Conservation (phyloP, 2,888 invertebrate species). For the Papilio elwesi region DNA sequence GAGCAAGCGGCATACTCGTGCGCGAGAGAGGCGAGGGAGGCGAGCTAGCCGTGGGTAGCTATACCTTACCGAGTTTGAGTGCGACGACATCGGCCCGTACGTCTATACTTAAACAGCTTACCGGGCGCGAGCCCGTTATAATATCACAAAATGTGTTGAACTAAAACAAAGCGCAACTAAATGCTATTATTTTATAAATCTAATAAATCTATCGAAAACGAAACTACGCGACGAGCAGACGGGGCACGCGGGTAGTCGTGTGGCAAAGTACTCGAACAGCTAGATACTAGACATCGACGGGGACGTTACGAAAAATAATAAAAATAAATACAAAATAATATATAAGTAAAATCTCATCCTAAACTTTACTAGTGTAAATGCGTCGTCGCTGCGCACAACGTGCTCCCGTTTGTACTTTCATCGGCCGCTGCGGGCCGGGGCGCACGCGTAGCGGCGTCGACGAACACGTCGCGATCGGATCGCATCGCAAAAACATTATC, state of each 20-base stretch:
- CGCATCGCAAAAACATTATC: slow-evolving; percentile 29
- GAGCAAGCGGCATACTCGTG: no score
- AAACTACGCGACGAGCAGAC: slow-evolving; percentile 61
- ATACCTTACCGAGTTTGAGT: background rate
- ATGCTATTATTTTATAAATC: slow-evolving; percentile 65
- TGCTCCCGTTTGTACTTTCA: slow-evolving; percentile 52
- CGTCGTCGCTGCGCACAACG: slow-evolving; percentile 42
- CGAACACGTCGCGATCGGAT: background rate
- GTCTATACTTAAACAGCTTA: slow-evolving; percentile 66
- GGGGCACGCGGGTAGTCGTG: background rate
- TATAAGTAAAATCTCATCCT: slow-evolving; percentile 39
- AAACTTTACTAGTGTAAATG: slow-evolving; percentile 47
- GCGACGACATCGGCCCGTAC: slow-evolving; percentile 47
- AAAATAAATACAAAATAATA: slow-evolving; percentile 43
- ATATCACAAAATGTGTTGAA: slow-evolving; percentile 80
- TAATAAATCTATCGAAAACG: slow-evolving; percentile 65
- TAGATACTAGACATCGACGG: slow-evolving; percentile 3
- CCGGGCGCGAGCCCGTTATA: slow-evolving; percentile 75
- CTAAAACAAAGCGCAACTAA: slow-evolving; percentile 72
- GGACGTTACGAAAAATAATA: slow-evolving; percentile 44
- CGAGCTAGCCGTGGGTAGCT: no score
- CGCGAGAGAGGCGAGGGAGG: no score
- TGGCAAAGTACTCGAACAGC: background rate
- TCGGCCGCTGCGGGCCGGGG: slow-evolving; percentile 1
- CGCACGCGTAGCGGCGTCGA: background rate